These are phyloP conservation scores for Germaria angustata DNA, from an alignment of 2,888 invertebrate genomes.

Conservation along the genomic window DNA sequence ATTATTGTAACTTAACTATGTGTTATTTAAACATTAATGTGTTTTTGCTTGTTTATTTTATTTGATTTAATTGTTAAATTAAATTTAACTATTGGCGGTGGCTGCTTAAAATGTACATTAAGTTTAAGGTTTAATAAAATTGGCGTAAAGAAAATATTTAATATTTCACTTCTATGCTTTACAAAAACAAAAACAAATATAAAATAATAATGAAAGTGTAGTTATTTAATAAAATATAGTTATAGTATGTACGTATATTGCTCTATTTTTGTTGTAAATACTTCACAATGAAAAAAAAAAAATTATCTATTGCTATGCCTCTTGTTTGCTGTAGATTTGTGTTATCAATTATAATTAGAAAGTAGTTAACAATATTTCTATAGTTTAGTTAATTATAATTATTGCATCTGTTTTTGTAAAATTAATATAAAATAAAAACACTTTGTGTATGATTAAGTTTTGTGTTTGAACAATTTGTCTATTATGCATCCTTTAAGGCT, in stretches of 20 bases:
- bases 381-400: constrained; percentile 65
- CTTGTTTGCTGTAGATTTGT: constrained; percentile 60
- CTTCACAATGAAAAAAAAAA: constrained; percentile 59
- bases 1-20: constrained; percentile 39
- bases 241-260: constrained; percentile 34
- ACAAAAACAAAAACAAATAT: background rate
- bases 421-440: constrained; percentile 49
- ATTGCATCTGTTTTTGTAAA: constrained; percentile 68
- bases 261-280: constrained; percentile 54
- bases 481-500: constrained; percentile 67
- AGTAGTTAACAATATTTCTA: constrained; percentile 65
- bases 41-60: constrained; percentile 16
- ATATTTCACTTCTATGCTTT: constrained; percentile 11
- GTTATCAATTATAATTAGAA: constrained; percentile 53
- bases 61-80: constrained; percentile 39
- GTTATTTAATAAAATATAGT: constrained; percentile 45
- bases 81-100: constrained; percentile 68
- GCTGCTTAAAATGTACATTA: constrained; percentile 55
- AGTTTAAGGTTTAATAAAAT: constrained; percentile 42
- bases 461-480: constrained; percentile 50
- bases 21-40: background rate
- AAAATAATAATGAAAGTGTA: constrained; percentile 5
- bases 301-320: constrained; percentile 66
- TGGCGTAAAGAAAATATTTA: constrained; percentile 60
- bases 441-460: constrained; percentile 41